phyloP scores from a whole-genome alignment of 2,113 vertebrate species.

The Hippocampus barbouri region DNA sequence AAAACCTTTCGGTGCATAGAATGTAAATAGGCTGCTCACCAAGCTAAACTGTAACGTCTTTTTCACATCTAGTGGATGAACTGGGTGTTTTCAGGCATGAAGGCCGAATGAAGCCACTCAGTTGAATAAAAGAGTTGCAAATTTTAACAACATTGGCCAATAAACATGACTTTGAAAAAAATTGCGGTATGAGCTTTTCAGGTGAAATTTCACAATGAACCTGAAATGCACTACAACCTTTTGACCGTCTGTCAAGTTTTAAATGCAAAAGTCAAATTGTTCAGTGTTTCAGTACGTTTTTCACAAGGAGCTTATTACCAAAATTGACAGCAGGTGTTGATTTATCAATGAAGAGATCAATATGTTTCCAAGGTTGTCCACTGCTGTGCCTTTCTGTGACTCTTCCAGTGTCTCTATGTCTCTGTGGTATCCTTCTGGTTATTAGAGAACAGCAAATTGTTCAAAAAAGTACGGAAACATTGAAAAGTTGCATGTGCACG shows the following conservation, averaged over 20 bases:
- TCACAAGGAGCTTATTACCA: no score
- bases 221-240: neutral
- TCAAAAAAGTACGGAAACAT: neutral
- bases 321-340: no score
- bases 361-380: no score
- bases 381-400: no score
- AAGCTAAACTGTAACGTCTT: neutral
- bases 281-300: no score
- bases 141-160: neutral
- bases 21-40: neutral
- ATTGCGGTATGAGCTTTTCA: neutral
- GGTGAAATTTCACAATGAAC: neutral
- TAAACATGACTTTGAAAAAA: no score
- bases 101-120: neutral
- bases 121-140: neutral
- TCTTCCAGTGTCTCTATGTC: no score
- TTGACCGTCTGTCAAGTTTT: neutral
- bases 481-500: neutral
- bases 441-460: neutral
- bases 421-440: neutral
- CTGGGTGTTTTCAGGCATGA: neutral
- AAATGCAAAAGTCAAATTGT: no score
- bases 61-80: neutral
- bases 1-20: neutral
- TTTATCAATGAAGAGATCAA: no score